Evolutionary conservation across 2,113 vertebrate genomes (phyloP).

Genomic region (Dinomys branickii): DNA sequence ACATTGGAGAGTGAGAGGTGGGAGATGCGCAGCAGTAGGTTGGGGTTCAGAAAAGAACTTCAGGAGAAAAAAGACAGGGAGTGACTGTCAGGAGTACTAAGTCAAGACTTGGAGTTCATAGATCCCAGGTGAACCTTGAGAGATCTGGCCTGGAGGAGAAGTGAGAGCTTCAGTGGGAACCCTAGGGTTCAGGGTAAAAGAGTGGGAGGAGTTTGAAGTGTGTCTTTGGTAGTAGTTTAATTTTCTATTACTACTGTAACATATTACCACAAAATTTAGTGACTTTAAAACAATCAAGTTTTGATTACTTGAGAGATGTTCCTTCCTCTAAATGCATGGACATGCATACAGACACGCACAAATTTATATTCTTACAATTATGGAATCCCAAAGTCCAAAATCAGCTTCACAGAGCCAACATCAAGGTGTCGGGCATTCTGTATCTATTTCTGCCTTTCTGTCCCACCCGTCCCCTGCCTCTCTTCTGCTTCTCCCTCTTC

Average conservation of each 20-base stretch:
- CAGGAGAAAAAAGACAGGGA: not conserved
- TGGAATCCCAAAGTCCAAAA: not conserved
- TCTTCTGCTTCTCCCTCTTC: fast-evolving
- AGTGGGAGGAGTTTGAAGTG: not conserved
- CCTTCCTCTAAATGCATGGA: not conserved
- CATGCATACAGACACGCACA: not conserved
- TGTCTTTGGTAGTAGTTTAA: not conserved
- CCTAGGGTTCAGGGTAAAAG: not conserved
- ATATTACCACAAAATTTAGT: not conserved
- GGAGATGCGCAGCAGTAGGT: not conserved
- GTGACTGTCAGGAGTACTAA: not conserved
- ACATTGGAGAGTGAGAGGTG: not conserved
- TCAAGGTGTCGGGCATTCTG: not conserved
- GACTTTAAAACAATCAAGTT: not conserved
- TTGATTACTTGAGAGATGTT: not conserved
- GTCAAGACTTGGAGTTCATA: not conserved
- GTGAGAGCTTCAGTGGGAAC: not conserved
- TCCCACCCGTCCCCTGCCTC: fast-evolving
- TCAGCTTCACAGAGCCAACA: not conserved
- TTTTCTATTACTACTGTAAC: not conserved
- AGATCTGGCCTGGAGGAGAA: not conserved
- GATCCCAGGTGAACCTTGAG: not conserved
- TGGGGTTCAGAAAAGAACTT: not conserved
- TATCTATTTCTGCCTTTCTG: not conserved
- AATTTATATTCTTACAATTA: not conserved